Percentiles rank a stretch among this genome's conserved stretches.
Conservation (phyloP, 2,113 vertebrate genomes). For the Oxyruncus cristatus region DNA sequence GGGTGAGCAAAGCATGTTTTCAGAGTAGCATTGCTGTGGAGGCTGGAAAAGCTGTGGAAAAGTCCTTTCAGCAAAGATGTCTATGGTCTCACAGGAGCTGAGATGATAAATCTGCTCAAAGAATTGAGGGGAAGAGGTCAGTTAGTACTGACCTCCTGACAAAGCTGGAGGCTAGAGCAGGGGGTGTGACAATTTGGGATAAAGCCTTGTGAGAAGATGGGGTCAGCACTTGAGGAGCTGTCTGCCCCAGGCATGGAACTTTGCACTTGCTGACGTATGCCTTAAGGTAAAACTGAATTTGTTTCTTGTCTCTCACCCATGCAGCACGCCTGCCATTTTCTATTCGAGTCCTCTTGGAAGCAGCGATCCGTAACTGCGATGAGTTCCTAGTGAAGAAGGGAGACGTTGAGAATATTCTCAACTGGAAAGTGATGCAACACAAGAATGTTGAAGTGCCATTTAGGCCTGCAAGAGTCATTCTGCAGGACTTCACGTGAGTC, state of each 20-base stretch:
- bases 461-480: constrained; percentile 92
- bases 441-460: constrained; percentile 93
- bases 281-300: not conserved
- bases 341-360: constrained; percentile 91
- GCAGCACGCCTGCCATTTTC: constrained; percentile 89
- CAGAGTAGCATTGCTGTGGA: not conserved
- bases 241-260: not conserved
- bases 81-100: not conserved
- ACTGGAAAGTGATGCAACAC: constrained; percentile 88
- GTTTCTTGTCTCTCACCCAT: not conserved
- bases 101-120: not conserved
- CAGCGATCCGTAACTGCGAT: constrained; percentile 92
- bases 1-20: not conserved
- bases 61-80: not conserved
- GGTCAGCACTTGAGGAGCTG: not conserved
- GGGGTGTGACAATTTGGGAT: not conserved
- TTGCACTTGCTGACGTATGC: not conserved
- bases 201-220: not conserved
- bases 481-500: constrained; percentile 97
- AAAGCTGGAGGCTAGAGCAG: not conserved
- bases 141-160: not conserved
- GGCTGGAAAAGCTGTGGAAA: not conserved
- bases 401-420: constrained; percentile 93
- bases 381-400: constrained; percentile 88
- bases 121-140: not conserved